Evolutionary conservation across 2,113 vertebrate species (phyloP).

Genomic region (Gymnocephalus cernua): DNA sequence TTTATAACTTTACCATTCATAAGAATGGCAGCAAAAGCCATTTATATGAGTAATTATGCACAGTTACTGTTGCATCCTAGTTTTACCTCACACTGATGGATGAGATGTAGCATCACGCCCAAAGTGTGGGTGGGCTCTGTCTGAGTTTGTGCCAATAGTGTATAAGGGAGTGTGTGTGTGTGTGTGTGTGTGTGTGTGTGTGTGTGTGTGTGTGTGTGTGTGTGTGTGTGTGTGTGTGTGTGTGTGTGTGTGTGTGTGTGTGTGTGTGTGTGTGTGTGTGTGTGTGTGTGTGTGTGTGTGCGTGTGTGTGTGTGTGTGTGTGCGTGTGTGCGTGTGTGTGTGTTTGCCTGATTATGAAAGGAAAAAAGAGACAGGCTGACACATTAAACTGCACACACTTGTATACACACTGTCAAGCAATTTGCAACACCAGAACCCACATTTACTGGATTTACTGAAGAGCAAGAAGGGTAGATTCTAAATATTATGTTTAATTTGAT

Average conservation of each 20-base stretch:
- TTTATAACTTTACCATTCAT: constrained; percentile 66
- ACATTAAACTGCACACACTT: constrained; percentile 5
- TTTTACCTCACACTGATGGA: constrained; percentile 69
- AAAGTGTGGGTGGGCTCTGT: constrained; percentile 45
- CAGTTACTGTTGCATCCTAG: constrained; percentile 67
- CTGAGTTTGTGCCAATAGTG: constrained; percentile 8
- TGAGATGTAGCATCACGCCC: constrained; percentile 47
- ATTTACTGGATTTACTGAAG: constrained; percentile 82
- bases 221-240: no score
- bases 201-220: no score
- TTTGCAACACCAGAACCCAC: constrained; percentile 51
- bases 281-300: neutral
- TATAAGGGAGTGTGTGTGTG: neutral
- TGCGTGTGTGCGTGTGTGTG: neutral
- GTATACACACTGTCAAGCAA: constrained; percentile 52
- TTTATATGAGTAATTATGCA: constrained; percentile 73
- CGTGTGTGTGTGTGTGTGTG: constrained; percentile 7
- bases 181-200: no score
- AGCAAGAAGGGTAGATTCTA: constrained; percentile 71
- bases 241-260: no score
- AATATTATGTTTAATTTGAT: constrained; percentile 86
- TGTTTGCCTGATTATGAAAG: constrained; percentile 23
- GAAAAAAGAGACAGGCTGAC: constrained; percentile 14
- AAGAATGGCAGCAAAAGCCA: constrained; percentile 49
- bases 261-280: no score